phyloP scores from a whole-genome alignment of 2,797 vertebrate species.

The Urophycis tenuis region DNA sequence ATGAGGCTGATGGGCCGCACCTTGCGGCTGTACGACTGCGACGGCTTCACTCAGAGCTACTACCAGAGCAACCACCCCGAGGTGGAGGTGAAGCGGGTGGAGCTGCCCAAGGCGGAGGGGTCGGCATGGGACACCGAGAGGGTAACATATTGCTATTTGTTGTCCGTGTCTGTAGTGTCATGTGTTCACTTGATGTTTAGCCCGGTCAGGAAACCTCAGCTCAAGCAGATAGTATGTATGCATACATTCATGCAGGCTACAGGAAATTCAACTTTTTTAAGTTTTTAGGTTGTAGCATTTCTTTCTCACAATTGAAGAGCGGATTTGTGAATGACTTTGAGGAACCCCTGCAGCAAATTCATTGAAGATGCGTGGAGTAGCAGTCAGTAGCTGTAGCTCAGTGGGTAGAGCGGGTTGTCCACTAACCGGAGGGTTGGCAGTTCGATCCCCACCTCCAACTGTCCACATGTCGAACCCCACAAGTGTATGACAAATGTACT shows the following conservation, averaged over 20 bases:
- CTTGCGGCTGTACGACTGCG: slow-evolving; percentile 84
- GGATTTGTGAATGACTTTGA: too few relatives aligned
- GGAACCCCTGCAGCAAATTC: not conserved
- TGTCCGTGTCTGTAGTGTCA: not conserved
- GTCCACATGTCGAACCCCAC: too few relatives aligned
- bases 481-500: too few relatives aligned
- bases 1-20: slow-evolving; percentile 74
- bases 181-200: not conserved
- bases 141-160: slow-evolving; percentile 55
- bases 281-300: too few relatives aligned
- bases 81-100: slow-evolving; percentile 63
- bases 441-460: too few relatives aligned
- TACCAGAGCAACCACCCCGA: slow-evolving; percentile 77
- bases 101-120: slow-evolving; percentile 54
- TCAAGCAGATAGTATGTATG: too few relatives aligned
- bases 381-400: too few relatives aligned
- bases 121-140: slow-evolving; percentile 47
- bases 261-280: too few relatives aligned
- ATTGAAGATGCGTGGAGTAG: not conserved
- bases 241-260: too few relatives aligned
- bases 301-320: too few relatives aligned
- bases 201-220: not conserved
- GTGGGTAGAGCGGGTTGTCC: too few relatives aligned
- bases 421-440: too few relatives aligned
- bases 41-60: slow-evolving; percentile 80